phyloP scores from a whole-genome alignment of 1,140 invertebrate genomes.

The Aplysia californica region DNA sequence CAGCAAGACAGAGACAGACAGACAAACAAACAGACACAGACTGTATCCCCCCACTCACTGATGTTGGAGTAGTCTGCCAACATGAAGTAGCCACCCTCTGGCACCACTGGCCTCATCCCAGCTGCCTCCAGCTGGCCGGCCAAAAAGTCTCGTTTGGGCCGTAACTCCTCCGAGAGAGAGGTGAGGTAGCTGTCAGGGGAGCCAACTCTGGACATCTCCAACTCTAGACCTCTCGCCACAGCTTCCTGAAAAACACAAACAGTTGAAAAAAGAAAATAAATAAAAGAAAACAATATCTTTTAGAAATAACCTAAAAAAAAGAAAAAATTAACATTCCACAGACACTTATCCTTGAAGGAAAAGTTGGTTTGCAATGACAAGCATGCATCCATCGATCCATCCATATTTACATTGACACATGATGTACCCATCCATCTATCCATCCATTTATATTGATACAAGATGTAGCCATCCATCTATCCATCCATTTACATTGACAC shows the following conservation, averaged over 20 bases:
- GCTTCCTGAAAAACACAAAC: conserved; percentile 83
- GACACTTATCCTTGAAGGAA: background rate
- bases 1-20: background rate
- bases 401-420: background rate
- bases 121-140: conserved; percentile 80
- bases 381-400: background rate
- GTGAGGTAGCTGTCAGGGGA: conserved; percentile 85
- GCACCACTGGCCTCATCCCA: conserved; percentile 91
- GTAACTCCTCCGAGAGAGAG: conserved; percentile 81
- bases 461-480: no score
- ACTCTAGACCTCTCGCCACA: conserved; percentile 88
- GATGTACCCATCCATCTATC: background rate
- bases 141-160: conserved; percentile 86
- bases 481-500: background rate
- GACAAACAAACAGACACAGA: background rate
- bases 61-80: conserved; percentile 84
- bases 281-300: background rate
- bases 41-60: conserved; percentile 29
- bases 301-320: background rate
- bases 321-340: background rate
- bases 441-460: background rate
- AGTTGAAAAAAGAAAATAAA: no score
- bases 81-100: conserved; percentile 98
- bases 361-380: background rate
- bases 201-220: conserved; percentile 80